Percentiles rank a stretch among this genome's conserved stretches.
phyloP scores from a whole-genome alignment of 2,113 vertebrate genomes.

The Engystomops pustulosus region DNA sequence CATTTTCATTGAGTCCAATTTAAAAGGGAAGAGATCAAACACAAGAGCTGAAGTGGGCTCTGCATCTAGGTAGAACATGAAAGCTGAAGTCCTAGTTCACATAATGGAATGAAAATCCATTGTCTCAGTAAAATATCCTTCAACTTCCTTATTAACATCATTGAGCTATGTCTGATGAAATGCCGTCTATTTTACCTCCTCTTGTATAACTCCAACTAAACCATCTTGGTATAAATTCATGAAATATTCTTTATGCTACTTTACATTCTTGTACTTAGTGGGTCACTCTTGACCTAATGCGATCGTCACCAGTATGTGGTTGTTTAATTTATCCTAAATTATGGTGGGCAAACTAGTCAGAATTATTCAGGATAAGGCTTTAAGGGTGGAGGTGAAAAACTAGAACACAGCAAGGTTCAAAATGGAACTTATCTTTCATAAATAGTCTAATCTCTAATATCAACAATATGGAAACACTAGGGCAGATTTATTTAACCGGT shows the following conservation, averaged over 20 bases:
- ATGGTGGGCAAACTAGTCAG: no score
- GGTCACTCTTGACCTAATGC: no score
- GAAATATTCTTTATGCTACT: background rate
- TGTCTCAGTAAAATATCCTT: background rate
- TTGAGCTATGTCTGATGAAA: background rate
- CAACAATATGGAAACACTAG: no score
- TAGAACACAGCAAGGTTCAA: no score
- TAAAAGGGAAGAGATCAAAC: slow-evolving; percentile 34
- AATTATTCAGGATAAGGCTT: no score
- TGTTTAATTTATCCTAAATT: no score
- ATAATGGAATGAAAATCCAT: background rate
- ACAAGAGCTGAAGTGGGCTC: background rate
- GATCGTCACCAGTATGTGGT: no score
- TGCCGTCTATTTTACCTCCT: background rate
- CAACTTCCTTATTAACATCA: background rate
- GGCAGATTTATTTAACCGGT: no score
- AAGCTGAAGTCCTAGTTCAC: background rate
- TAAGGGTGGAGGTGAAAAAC: no score
- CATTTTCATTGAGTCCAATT: background rate
- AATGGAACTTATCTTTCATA: no score
- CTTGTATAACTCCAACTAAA: background rate
- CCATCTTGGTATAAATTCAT: background rate
- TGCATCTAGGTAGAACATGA: background rate
- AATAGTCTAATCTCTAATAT: no score
- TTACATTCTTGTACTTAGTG: background rate